These are phyloP conservation scores for Columbina picui DNA, from an alignment of 2,113 vertebrate genomes.

Conservation along the genomic window DNA sequence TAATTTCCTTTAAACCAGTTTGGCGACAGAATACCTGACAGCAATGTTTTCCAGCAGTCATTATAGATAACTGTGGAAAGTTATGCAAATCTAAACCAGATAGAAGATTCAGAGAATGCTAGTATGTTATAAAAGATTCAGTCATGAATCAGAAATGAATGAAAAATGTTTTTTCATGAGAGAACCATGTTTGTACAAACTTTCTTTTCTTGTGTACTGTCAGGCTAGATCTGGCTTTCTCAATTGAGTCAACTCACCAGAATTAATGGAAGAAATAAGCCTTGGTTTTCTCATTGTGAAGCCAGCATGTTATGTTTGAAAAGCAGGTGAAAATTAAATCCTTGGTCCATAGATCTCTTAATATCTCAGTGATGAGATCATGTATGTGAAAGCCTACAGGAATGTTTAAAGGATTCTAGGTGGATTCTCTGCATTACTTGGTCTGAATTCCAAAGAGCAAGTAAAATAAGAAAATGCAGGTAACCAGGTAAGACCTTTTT, in stretches of 20 bases:
- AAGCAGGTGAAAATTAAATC: not conserved
- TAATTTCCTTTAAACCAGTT: not conserved
- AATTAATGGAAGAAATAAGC: not conserved
- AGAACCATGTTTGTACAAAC: not conserved
- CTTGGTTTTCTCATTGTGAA: not conserved
- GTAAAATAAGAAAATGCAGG: not conserved
- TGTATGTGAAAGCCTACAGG: not conserved
- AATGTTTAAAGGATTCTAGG: not conserved
- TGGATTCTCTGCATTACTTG: not conserved
- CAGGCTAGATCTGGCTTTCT: not conserved
- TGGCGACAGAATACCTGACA: not conserved
- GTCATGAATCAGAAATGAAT: not conserved
- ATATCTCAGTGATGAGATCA: not conserved
- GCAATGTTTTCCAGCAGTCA: not conserved
- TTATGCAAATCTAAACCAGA: not conserved
- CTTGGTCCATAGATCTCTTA: not conserved
- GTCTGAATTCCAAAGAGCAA: not conserved
- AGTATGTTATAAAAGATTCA: not conserved
- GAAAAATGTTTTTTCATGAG: not conserved
- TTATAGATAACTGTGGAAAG: not conserved
- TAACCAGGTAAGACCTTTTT: slow-evolving; percentile 8
- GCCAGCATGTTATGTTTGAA: not conserved
- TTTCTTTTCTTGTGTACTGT: not conserved
- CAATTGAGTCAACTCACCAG: not conserved
- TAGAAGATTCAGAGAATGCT: not conserved